A percentile compares a stretch with the other conserved stretches of the same genome.
Evolutionary conservation across 2,797 vertebrate species (phyloP).

Genomic region (Loris lydekkerianus): DNA sequence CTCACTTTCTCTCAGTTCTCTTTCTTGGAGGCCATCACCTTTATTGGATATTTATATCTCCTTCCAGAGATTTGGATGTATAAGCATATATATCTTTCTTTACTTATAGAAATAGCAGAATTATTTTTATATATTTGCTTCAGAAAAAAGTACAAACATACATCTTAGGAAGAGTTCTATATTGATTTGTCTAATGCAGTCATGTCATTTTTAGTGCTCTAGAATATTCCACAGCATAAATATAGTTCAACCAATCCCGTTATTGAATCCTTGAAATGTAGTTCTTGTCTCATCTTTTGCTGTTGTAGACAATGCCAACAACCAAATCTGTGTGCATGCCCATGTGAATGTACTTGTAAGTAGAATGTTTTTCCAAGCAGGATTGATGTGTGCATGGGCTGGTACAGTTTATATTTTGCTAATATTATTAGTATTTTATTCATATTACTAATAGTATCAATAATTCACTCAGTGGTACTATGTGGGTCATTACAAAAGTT

Average conservation of each 20-base stretch:
- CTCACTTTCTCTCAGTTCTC: not conserved
- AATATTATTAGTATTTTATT: not conserved
- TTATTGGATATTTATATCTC: not conserved
- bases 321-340: no score
- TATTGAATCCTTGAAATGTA: not conserved
- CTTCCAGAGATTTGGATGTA: constrained; percentile 10
- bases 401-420: not conserved
- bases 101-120: not conserved
- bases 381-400: not conserved
- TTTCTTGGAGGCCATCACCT: not conserved
- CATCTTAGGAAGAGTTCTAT: not conserved
- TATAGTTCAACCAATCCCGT: not conserved
- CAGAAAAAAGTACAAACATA: not conserved
- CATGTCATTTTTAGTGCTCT: not conserved
- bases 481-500: not conserved
- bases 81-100: not conserved
- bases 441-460: not conserved
- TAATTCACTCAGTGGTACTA: not conserved
- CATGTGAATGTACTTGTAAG: not conserved
- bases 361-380: not conserved
- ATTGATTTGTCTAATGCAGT: not conserved
- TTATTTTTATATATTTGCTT: constrained; percentile 5
- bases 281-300: not conserved
- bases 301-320: not conserved
- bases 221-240: not conserved